Percentiles rank a stretch among this genome's conserved stretches.
Evolutionary conservation across 2,888 invertebrate genomes (phyloP).

Genomic region (Eupithecia subfuscata): DNA sequence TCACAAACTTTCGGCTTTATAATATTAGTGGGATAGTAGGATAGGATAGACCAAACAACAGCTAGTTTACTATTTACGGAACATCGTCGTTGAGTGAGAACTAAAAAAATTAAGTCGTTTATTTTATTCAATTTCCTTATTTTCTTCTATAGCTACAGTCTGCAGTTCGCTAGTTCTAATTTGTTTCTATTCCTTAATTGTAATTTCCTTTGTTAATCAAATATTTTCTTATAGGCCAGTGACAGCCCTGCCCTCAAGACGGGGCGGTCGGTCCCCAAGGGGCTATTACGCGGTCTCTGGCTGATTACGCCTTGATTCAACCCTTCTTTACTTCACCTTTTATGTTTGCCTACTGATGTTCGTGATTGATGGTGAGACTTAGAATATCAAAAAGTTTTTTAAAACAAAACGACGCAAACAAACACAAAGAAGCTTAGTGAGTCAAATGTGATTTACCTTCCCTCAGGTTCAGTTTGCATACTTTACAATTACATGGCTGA

Average conservation of each 20-base stretch:
- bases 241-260: constrained; percentile 71
- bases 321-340: constrained; percentile 63
- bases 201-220: neutral
- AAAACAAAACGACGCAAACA: neutral
- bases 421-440: neutral
- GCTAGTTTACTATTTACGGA: no score
- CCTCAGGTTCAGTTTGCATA: neutral
- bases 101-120: no score
- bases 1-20: no score
- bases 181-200: no score
- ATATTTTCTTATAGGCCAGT: neutral
- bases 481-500: no score
- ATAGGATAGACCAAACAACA: no score
- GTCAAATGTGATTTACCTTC: neutral
- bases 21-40: no score
- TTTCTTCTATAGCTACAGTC: no score
- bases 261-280: constrained; percentile 70
- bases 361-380: constrained; percentile 21
- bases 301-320: constrained; percentile 82
- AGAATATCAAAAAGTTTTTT: neutral
- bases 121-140: no score
- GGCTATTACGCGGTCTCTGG: constrained; percentile 82
- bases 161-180: no score
- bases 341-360: constrained; percentile 28
- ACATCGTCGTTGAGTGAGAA: no score